Evolutionary conservation across 92 coral and sea anemone species (phyloP).

Genomic region (Plumapathes pennacea): DNA sequence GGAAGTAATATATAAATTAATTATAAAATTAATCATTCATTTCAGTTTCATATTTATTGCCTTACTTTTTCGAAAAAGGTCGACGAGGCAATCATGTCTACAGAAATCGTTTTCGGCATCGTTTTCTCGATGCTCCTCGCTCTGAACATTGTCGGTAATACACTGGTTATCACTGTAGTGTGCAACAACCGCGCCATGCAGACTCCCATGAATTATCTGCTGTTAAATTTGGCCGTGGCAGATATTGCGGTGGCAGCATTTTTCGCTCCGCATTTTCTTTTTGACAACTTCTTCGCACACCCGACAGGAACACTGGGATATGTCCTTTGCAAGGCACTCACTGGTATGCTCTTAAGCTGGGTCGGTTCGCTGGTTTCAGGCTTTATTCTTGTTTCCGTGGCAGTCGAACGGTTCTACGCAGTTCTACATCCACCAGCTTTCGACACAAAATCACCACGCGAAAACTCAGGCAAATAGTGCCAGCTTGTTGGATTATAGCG

Average conservation of each 20-base stretch:
- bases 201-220: conserved; percentile 44
- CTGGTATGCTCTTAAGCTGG: conserved; percentile 13
- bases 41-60: too few relatives aligned
- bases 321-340: conserved; percentile 22
- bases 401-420: conserved; percentile 41
- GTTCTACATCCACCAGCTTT: conserved; percentile 14
- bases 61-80: too few relatives aligned
- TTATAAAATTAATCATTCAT: too few relatives aligned
- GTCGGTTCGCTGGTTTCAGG: conserved; percentile 7
- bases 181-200: conserved; percentile 18
- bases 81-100: too few relatives aligned
- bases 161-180: conserved; percentile 19
- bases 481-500: too few relatives aligned
- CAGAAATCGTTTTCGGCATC: neutral
- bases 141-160: conserved; percentile 20
- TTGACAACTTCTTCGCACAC: conserved; percentile 14
- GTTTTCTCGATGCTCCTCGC: conserved; percentile 8
- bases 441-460: conserved; percentile 11
- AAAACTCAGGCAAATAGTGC: too few relatives aligned
- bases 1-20: too few relatives aligned
- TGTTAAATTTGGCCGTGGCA: conserved; percentile 26
- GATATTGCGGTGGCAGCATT: conserved; percentile 24
- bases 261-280: neutral
- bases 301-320: conserved; percentile 21
- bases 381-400: conserved; percentile 16